phyloP scores from a whole-genome alignment of 2,888 invertebrate species.

The Nebria brevicollis region DNA sequence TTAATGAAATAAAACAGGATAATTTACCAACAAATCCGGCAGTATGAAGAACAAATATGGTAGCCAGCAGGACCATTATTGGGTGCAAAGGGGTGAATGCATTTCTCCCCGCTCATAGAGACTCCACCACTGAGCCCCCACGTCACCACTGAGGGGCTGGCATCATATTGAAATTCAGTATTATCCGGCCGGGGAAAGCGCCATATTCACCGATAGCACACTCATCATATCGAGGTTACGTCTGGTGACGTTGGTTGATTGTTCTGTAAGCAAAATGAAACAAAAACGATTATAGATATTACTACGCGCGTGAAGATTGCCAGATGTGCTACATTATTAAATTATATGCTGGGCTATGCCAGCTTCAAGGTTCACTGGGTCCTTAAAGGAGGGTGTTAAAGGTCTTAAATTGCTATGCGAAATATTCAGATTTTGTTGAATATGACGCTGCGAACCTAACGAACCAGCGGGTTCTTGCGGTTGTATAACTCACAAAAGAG shows the following conservation, averaged over 20 bases:
- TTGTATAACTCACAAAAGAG: too few species aligned
- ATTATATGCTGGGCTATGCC: too few species aligned
- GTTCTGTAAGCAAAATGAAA: slow-evolving; percentile 3
- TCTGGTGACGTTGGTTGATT: neutral
- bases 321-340: too few species aligned
- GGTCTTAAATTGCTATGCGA: too few species aligned
- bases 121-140: neutral
- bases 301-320: too few species aligned
- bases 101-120: slow-evolving; percentile 21
- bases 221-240: slow-evolving; percentile 9
- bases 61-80: slow-evolving; percentile 52
- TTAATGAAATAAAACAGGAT: neutral
- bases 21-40: slow-evolving; percentile 68
- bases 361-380: too few species aligned
- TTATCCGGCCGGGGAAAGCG: neutral
- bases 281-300: neutral
- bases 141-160: neutral
- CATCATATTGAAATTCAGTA: neutral
- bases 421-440: too few species aligned
- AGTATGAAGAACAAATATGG: slow-evolving; percentile 68
- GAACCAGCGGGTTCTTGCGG: too few species aligned
- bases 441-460: too few species aligned
- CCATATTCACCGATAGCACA: neutral
- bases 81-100: slow-evolving; percentile 26
- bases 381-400: too few species aligned